phyloP scores from a whole-genome alignment of 2,113 vertebrate species.

The Leptocoma aspasia region DNA sequence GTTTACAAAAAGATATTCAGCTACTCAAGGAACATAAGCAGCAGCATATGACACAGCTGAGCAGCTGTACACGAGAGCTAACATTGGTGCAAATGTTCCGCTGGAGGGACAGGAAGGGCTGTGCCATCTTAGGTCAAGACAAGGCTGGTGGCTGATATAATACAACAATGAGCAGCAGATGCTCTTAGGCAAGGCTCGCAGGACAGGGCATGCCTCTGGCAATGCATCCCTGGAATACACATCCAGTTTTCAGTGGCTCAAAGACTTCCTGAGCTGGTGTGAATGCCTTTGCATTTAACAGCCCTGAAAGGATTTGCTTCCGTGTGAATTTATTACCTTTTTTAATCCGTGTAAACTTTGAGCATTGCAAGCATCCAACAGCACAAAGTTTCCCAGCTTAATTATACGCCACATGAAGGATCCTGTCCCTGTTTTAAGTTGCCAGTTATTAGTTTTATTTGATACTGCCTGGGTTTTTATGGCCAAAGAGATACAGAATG shows the following conservation, averaged over 20 bases:
- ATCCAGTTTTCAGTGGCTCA: background rate
- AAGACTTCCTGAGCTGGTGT: background rate
- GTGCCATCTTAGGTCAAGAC: background rate
- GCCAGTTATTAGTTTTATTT: background rate
- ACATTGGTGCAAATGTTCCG: background rate
- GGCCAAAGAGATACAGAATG: background rate
- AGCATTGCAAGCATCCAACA: background rate
- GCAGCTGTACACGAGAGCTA: constrained; percentile 22
- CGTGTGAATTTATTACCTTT: background rate
- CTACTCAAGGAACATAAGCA: constrained; percentile 7
- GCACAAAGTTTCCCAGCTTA: background rate
- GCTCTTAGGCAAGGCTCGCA: background rate
- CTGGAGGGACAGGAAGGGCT: background rate
- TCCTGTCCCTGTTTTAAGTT: background rate
- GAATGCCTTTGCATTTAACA: background rate
- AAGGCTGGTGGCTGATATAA: background rate
- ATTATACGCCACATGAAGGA: background rate
- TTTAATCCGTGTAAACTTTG: background rate
- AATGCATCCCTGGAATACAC: background rate
- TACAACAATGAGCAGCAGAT: background rate
- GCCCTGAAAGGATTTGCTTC: background rate
- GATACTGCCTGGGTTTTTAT: background rate
- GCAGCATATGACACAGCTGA: constrained; percentile 10
- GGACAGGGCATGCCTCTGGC: background rate
- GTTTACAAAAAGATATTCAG: constrained; percentile 46